Base-by-base conservation (phyloP, 2,797 vertebrate genomes). In the Phoeniculus purpureus region DNA sequence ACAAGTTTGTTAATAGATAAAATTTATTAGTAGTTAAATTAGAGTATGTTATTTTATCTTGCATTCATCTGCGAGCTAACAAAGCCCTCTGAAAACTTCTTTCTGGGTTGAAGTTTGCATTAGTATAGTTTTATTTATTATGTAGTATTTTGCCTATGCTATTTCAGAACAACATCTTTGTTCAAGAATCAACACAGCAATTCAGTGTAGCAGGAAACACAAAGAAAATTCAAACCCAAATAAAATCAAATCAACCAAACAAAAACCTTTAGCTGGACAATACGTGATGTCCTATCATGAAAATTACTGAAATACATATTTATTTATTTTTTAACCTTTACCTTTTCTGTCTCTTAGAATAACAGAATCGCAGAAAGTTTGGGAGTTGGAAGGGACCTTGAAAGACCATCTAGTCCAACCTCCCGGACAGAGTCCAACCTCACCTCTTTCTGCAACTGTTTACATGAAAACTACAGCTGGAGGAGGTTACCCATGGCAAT, bases 21-120 rank as follows among this genome's bases (percentile, higher is more conserved):
- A 80, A 80, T 81, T 95, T 93, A 91, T 31, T 77, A 88, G 55
- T 54, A 11, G 40, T 89, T 80, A 79, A 88, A 81, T 87, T 71
- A 26, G 32, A 83, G 73, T 25, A 22, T 10, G 13, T 66, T 37
- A 1, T 58, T 67, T 71, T 60, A 31, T 52, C 16, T 76, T 72
- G 2, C 7, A 55, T 22, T 76, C 17, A 62, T 56, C 9, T 86
- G 5, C 15, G 81, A 52, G 9, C 7, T 76, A 73, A 20, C 12
- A 27, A n/a, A n/a, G n/a, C n/a, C n/a, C n/a, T n/a, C n/a, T n/a
- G n/a, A n/a, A n/a, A n/a, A n/a, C n/a, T n/a, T n/a, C n/a, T n/a
- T n/a, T n/a, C n/a, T n/a, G n/a, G n/a, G n/a, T n/a, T n/a, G n/a
- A n/a, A n/a, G n/a, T n/a, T n/a, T n/a, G n/a, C n/a, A n/a, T n/a